Percentiles rank a stretch among this genome's conserved stretches.
Conservation (phyloP, 2,113 vertebrate species). For the Lepus europaeus region DNA sequence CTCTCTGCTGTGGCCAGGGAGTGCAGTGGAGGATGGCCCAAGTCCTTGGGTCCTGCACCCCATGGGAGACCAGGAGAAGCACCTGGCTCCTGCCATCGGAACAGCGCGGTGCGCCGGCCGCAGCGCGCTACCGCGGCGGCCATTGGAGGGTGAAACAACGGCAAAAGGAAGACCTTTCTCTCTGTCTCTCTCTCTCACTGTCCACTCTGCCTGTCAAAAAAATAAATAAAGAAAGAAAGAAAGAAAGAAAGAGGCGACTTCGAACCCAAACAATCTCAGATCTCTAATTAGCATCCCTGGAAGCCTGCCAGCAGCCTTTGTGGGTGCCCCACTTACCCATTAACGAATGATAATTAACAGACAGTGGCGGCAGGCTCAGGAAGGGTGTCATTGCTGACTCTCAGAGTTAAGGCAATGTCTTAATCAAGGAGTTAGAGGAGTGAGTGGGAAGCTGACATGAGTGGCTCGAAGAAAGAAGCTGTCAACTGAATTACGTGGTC, state of each 20-base stretch:
- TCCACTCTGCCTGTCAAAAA: too few species aligned
- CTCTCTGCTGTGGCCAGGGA: too few species aligned
- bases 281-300: not conserved
- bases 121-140: too few species aligned
- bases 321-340: not conserved
- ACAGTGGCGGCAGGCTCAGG: constrained; percentile 31
- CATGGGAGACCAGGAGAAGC: too few species aligned
- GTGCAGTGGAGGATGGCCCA: too few species aligned
- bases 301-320: not conserved
- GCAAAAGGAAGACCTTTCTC: too few species aligned
- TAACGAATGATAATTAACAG: constrained; percentile 51
- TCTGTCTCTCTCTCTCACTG: too few species aligned
- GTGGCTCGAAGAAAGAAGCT: constrained; percentile 38
- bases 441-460: constrained; percentile 47
- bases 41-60: too few species aligned
- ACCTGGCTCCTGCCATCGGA: too few species aligned
- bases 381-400: not conserved
- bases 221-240: too few species aligned
- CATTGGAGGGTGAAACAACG: too few species aligned
- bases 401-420: constrained; percentile 42
- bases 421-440: constrained; percentile 32
- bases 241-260: constrained; percentile 21
- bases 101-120: too few species aligned
- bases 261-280: not conserved
- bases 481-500: constrained; percentile 38